A percentile compares a stretch with the other conserved stretches of the same genome.
Conservation (phyloP, 2,888 invertebrate genomes). For the Pyrrhia umbra region DNA sequence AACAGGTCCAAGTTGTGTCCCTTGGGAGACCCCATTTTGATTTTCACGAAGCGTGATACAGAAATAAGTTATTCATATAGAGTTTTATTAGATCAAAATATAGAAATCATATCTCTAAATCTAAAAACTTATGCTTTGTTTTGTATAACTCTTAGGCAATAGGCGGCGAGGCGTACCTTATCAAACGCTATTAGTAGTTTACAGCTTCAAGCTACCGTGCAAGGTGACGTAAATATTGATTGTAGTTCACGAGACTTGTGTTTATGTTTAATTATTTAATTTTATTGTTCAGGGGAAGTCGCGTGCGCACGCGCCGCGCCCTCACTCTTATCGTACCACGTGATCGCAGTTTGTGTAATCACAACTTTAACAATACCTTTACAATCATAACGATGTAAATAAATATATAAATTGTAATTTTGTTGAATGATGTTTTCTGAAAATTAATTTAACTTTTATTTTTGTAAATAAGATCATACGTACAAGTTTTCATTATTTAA, state of each 20-base stretch:
- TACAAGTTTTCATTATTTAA: no score
- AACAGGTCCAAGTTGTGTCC: conserved; percentile 4
- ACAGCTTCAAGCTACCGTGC: conserved; percentile 29
- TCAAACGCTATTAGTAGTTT: conserved; percentile 20
- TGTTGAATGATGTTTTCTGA: conserved; percentile 6
- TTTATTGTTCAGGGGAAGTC: conserved; percentile 50
- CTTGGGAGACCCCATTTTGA: conserved; percentile 15
- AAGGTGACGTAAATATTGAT: conserved; percentile 28
- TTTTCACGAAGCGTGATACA: background rate
- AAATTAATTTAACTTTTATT: background rate
- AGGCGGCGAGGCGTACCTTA: background rate
- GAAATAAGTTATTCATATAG: background rate
- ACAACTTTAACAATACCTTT: conserved; percentile 36
- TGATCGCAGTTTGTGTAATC: conserved; percentile 53
- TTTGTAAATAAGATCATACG: no score
- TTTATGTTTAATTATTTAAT: conserved; percentile 52
- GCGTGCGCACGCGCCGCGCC: conserved; percentile 43
- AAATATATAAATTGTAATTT: conserved; percentile 42
- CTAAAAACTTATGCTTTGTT: background rate
- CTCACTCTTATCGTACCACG: conserved; percentile 57
- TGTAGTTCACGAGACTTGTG: conserved; percentile 39
- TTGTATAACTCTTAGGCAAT: background rate
- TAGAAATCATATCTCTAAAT: background rate
- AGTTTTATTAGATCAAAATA: background rate
- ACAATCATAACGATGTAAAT: conserved; percentile 33